A percentile compares a stretch with the other conserved stretches of the same genome.
Conservation (phyloP, 2,797 vertebrate genomes). For the Loriculus beryllinus region DNA sequence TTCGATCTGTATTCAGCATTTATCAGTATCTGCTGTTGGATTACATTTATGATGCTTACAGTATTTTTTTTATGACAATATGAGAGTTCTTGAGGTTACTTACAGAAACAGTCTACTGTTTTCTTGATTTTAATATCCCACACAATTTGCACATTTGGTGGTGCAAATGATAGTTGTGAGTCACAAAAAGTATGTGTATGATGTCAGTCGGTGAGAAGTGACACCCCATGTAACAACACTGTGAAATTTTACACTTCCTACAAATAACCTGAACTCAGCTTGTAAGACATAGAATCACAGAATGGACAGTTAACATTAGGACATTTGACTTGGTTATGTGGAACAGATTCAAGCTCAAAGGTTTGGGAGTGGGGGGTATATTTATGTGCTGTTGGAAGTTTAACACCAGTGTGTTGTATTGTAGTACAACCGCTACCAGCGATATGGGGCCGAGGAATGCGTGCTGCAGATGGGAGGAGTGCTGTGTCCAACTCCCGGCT, state of each 20-base stretch:
- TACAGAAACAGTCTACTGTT: not conserved
- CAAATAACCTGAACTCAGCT: not conserved
- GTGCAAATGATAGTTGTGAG: not conserved
- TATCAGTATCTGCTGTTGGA: not conserved
- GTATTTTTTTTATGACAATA: not conserved
- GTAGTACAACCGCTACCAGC: constrained; percentile 85
- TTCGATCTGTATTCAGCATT: not conserved
- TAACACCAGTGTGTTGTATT: not conserved
- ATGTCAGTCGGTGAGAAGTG: not conserved
- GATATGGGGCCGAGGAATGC: constrained; percentile 85
- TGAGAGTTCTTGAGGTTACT: not conserved
- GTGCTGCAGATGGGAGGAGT: constrained; percentile 86
- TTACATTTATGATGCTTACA: not conserved
- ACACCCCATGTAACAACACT: not conserved
- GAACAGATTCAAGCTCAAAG: not conserved
- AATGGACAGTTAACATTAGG: not conserved
- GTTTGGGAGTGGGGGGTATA: rapidly evolving
- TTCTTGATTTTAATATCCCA: not conserved
- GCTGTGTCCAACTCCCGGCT: constrained; percentile 85
- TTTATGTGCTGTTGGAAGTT: not conserved
- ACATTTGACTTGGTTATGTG: not conserved
- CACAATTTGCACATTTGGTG: not conserved
- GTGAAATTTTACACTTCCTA: not conserved
- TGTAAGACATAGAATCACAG: not conserved
- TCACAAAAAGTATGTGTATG: rapidly evolving